These are phyloP conservation scores for Neotoma lepida DNA, from an alignment of 2,113 vertebrate species.

Conservation along the genomic window DNA sequence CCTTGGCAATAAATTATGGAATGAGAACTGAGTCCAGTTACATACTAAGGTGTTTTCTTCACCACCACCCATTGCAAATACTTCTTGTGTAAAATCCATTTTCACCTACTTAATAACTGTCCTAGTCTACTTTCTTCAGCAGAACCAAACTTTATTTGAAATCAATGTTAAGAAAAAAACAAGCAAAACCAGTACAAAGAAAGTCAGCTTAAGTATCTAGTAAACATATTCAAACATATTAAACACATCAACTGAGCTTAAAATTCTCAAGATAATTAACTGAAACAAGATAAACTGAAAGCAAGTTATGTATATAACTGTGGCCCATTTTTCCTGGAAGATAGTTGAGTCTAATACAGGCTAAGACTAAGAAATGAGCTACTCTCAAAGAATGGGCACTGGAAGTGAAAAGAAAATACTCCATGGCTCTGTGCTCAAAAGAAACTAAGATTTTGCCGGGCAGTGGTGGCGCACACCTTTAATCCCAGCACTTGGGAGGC, in stretches of 20 bases:
- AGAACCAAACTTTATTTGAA: not conserved
- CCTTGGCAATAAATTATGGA: not conserved
- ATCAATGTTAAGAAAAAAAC: not conserved
- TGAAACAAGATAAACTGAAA: conserved; percentile 29
- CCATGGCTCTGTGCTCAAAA: not conserved
- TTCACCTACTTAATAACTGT: not conserved
- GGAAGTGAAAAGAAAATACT: not conserved
- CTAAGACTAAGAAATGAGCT: not conserved
- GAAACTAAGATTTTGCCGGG: not conserved
- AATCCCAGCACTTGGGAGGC: no score
- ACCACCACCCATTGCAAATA: not conserved
- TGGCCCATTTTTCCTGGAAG: not conserved
- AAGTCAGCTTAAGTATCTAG: conserved; percentile 1
- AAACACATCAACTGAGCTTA: not conserved
- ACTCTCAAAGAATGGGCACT: not conserved
- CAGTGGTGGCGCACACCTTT: no score
- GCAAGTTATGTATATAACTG: not conserved
- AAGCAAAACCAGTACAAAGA: not conserved
- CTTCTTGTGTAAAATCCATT: not conserved
- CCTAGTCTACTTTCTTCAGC: not conserved
- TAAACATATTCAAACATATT: conserved; percentile 48
- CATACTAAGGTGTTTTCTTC: not conserved
- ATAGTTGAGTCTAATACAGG: not conserved
- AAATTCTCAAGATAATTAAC: conserved; percentile 33
- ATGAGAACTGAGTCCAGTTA: not conserved